Evolutionary conservation across 2,888 invertebrate species (phyloP).

Genomic region (Chouioia cunea): DNA sequence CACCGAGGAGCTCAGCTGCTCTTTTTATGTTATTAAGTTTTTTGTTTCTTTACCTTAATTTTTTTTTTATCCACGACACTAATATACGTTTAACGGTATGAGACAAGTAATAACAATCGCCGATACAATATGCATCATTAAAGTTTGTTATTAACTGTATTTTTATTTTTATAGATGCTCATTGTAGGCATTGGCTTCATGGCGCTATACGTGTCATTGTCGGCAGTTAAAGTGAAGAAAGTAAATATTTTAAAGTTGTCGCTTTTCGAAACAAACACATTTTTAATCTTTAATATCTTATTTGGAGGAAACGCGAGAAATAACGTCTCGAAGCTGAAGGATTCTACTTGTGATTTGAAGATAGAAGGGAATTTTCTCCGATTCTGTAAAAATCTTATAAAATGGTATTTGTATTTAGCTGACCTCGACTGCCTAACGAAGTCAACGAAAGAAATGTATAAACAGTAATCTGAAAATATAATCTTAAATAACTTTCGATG

Average conservation of each 20-base stretch:
- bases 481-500: conserved; percentile 26
- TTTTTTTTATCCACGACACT: conserved; percentile 64
- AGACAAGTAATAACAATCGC: conserved; percentile 57
- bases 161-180: conserved; percentile 26
- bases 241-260: background rate
- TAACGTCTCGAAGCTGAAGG: too few relatives aligned
- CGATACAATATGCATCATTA: conserved; percentile 34
- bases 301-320: too few relatives aligned
- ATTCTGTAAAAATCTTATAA: too few relatives aligned
- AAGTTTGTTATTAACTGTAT: conserved; percentile 22
- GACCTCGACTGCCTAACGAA: conserved; percentile 37
- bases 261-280: too few relatives aligned
- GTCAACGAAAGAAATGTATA: conserved; percentile 31
- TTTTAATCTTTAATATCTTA: too few relatives aligned
- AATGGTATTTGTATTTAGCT: background rate
- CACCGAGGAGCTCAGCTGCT: conserved; percentile 67
- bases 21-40: conserved; percentile 53
- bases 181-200: conserved; percentile 38
- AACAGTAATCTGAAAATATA: conserved; percentile 9
- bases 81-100: conserved; percentile 66
- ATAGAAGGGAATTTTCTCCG: too few relatives aligned
- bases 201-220: conserved; percentile 26
- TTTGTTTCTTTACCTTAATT: conserved; percentile 49
- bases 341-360: too few relatives aligned
- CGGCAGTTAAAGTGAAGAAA: conserved; percentile 44